Evolutionary conservation across 2,888 invertebrate species (phyloP), one percentile per base, ranked within the genome.

Genomic region (Clostera curtula): DNA sequence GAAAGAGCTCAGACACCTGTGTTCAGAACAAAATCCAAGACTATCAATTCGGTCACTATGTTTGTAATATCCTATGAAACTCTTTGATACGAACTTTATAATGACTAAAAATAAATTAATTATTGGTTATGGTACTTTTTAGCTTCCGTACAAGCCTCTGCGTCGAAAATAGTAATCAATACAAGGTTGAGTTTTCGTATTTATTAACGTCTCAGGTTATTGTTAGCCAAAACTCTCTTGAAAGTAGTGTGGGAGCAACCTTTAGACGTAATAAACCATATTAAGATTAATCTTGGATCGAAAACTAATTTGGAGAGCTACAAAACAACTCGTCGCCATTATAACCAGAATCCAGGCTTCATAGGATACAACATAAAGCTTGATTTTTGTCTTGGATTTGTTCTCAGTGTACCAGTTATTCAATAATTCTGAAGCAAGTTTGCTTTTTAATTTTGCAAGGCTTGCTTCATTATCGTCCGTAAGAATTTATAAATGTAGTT

Each of bases 21-120:
- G 48, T 65, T 49, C 46, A 70, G 69, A 75, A 77, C 45, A 67
- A 61, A 61, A 62, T 66, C 67, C 64, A 67, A 73, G 71, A 71
- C 69, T 33, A 52, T 66, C 39, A 62, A 43, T 51, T 28, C 32
- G 19, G 5, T 15, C 23, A 3, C 8, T 23, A 23, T 7, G 9
- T 13, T n/a, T 19, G 9, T 10, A 15, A 15, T 15, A 9, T 23
- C 8, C 12, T 4, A 23, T 23, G 2, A 15, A 23, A 15, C 14
- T 15, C 15, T n/a, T 19, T 19, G n/a, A 18, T 18, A n/a, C 8
- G 18, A 3, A 18, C 6, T 18, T 18, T 8, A 18, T n/a, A 3
- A 5, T 7, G n/a, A 18, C 5, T 18, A 18, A 3, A 7, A 18
- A 5, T n/a, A n/a, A n/a, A n/a, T n/a, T n/a, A n/a, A n/a, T n/a